Evolutionary conservation across 2,113 vertebrate species (phyloP), one percentile per base, ranked within the genome.

Genomic region (Copsychus sechellarum): DNA sequence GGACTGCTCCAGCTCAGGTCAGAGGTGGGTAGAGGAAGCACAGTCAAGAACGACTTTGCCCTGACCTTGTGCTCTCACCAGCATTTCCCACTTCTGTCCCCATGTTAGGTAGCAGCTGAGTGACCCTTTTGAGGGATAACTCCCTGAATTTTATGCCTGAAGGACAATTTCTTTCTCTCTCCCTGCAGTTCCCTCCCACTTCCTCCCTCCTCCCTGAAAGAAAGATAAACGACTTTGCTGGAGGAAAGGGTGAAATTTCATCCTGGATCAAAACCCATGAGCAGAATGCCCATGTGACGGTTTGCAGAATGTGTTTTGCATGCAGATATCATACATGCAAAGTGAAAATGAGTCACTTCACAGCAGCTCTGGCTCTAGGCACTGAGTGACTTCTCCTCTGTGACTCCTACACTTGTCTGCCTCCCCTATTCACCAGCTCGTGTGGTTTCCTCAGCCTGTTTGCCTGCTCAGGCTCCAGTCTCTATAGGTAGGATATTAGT

Each of bases 191-290:
- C 56, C 83, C 88, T 92, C 95, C 92, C 69, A 93, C 72, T 92
- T 95, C 94, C 95, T 97, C 95, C 60, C 88, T 95, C 82, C 80
- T 94, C 92, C 95, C 94, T 40, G 73, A 93, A 93, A 96, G 90
- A 91, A 94, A 96, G 94, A 95, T 72, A 84, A 91, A 97, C 4
- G 94, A 95, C 96, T 97, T 97, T 96, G 94, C 96, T 93, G 90
- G 88, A 94, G 95, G 95, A 96, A 96, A 96, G 94, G 93, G 96
- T 97, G 95, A 97, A 96, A 97, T 96, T 95, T 96, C 96, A 97
- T 97, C 96, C 95, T 0, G 1, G 93, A 96, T 96, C 95, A 94
- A 96, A 96, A n/a, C 82, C 86, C 88, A 84, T 3, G 93, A 96
- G 95, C 82, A 79, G 90, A 94, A 95, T 88, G 67, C 90, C 90